Conservation (phyloP, 2,113 vertebrate genomes). For the Macaca fascicularis region T2T-MFA8v1.1 NC_088377.1:56092501-56093000, state of each 20-base stretch:
- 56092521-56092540: slow-evolving; percentile 46
- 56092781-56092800: background rate
- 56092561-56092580: background rate
- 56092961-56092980: too few species aligned
- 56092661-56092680: background rate
- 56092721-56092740: background rate
- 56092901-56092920: background rate
- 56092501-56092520: background rate
- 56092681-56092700: background rate
- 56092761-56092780: background rate
- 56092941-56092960: too few species aligned
- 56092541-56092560: slow-evolving; percentile 23
- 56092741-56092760: background rate
- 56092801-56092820: background rate
- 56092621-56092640: background rate
- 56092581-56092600: background rate
- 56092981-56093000: too few species aligned
- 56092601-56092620: slow-evolving; percentile 28
- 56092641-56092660: background rate
- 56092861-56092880: background rate
- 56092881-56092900: background rate
- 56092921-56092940: background rate
- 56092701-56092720: background rate
- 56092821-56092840: background rate
- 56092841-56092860: background rate